Percentiles rank a stretch among this genome's conserved stretches.
These are phyloP conservation scores for Agrenia bidenticulata DNA, from an alignment of 2,888 invertebrate genomes.

Conservation along the genomic window DNA sequence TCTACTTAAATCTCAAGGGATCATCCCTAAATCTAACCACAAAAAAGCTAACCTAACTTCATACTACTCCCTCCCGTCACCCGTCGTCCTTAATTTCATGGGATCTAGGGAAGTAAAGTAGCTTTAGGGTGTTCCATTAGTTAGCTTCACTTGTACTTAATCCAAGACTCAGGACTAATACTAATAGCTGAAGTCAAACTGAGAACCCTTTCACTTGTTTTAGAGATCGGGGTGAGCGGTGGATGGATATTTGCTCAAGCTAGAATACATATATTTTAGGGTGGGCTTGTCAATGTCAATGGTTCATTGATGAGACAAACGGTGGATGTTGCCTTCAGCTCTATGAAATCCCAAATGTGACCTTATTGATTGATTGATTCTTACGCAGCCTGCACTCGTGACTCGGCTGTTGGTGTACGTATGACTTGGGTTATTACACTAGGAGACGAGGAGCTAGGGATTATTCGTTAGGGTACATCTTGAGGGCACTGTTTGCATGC, in stretches of 20 bases:
- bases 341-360: constrained; percentile 20
- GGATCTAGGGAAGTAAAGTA: background rate
- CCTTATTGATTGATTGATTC: constrained; percentile 18
- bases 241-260: no score
- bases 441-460: no score
- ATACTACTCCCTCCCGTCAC: background rate
- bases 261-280: background rate
- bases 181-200: constrained; percentile 16
- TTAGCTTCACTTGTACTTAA: background rate
- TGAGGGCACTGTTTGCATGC: no score
- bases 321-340: constrained; percentile 20
- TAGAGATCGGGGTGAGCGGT: no score
- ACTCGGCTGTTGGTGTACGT: no score
- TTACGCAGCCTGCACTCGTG: background rate
- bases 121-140: constrained; percentile 8
- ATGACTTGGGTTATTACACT: no score
- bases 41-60: background rate
- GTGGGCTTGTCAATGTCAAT: constrained; percentile 10
- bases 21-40: constrained; percentile 12
- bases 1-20: constrained; percentile 15
- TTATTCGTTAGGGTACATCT: no score
- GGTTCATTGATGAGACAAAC: constrained; percentile 14
- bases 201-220: background rate
- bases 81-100: background rate
- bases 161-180: background rate